phyloP scores from a whole-genome alignment of 2,113 vertebrate genomes.

The Polypterus senegalus region DNA sequence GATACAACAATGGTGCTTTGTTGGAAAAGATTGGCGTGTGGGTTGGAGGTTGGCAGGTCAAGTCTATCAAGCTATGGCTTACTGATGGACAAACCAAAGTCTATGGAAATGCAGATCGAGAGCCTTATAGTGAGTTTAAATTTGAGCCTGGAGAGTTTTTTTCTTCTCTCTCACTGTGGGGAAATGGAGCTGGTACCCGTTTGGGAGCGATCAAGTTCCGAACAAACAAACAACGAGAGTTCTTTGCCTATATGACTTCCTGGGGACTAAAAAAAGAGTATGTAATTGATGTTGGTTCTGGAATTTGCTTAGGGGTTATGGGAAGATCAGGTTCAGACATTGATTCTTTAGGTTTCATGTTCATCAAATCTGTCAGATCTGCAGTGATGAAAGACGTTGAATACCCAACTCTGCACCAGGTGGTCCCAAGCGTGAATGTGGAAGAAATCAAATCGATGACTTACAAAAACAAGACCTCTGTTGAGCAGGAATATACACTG shows the following conservation, averaged over 20 bases:
- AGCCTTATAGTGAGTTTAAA: constrained; percentile 8
- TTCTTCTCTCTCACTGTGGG: constrained; percentile 25
- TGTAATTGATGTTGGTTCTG: constrained; percentile 19
- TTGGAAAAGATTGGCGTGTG: constrained; percentile 21
- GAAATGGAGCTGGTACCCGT: constrained; percentile 20
- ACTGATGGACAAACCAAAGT: constrained; percentile 3
- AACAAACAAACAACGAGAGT: constrained; percentile 11
- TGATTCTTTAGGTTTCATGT: constrained; percentile 14
- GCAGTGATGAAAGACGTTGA: constrained; percentile 4
- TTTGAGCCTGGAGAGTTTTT: constrained; percentile 22
- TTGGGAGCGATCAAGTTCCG: constrained; percentile 23
- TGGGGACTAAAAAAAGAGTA: constrained; percentile 21
- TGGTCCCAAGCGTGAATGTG: constrained; percentile 5
- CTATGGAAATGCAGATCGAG: constrained; percentile 8
- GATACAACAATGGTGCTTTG: constrained; percentile 13
- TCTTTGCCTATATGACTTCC: constrained; percentile 17
- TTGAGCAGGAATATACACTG: constrained; percentile 1
- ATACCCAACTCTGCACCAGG: constrained; percentile 19
- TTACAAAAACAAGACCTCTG: constrained; percentile 2
- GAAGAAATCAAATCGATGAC: constrained; percentile 16
- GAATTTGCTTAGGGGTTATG: constrained; percentile 20
- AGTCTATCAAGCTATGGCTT: constrained; percentile 14
- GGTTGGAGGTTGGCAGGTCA: constrained; percentile 19
- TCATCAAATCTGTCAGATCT: constrained; percentile 20
- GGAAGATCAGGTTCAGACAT: constrained; percentile 12